A percentile compares a stretch with the other conserved stretches of the same genome.
These are phyloP conservation scores for Campylomormyrus tamandua DNA, from an alignment of 2,113 vertebrate species.

Conservation along the genomic window DNA sequence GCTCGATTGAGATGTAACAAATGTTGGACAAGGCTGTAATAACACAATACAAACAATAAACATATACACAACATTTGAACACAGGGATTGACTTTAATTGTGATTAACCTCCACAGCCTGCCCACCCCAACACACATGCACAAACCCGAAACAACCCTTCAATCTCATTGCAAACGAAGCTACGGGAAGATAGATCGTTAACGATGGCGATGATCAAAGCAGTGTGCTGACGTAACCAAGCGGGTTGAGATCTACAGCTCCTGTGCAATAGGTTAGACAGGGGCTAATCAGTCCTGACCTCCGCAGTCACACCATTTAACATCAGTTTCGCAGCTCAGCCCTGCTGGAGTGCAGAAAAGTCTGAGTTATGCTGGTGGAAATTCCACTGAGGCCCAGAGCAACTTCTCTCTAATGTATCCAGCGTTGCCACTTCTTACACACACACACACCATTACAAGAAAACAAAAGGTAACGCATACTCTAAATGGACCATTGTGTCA, in stretches of 20 bases:
- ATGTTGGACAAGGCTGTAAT: neutral
- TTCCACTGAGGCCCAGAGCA: neutral
- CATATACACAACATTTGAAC: neutral
- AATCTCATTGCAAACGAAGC: neutral
- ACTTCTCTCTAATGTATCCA: constrained; percentile 10
- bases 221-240: neutral
- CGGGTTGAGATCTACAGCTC: neutral
- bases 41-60: neutral
- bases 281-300: constrained; percentile 26
- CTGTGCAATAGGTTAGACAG: constrained; percentile 10
- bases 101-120: neutral
- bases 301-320: constrained; percentile 22
- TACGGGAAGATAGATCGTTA: neutral
- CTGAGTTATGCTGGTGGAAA: neutral
- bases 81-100: neutral
- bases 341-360: neutral
- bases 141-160: neutral
- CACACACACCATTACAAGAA: neutral
- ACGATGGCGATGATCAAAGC: neutral
- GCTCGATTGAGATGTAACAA: neutral
- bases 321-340: constrained; percentile 2
- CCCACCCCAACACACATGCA: neutral
- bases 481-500: neutral
- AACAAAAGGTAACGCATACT: neutral
- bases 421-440: neutral